phyloP scores from a whole-genome alignment of 2,113 vertebrate species.

The Okapia johnstoni region DNA sequence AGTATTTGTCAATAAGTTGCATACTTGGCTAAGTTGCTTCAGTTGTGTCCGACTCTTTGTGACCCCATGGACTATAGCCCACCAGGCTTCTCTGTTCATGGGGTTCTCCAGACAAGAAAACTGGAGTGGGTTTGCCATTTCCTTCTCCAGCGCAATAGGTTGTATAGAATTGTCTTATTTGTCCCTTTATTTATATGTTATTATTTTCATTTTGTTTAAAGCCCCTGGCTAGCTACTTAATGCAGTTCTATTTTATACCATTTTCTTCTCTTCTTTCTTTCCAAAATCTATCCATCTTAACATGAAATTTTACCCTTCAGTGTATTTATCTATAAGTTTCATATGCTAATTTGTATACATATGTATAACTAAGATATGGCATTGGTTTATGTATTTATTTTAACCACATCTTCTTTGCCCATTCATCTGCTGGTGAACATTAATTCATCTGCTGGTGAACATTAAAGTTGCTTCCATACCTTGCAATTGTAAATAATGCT shows the following conservation, averaged over 20 bases:
- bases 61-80: neutral
- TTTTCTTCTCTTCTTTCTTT: neutral
- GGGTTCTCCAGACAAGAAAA: neutral
- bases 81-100: neutral
- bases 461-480: neutral
- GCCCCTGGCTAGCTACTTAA: neutral
- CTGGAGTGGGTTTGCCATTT: neutral
- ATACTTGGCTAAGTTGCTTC: neutral
- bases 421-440: neutral
- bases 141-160: neutral
- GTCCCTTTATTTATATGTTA: neutral
- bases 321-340: neutral
- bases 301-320: neutral
- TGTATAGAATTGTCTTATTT: neutral
- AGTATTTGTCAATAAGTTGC: neutral
- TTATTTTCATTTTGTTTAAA: neutral
- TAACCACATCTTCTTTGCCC: neutral
- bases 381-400: neutral
- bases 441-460: neutral
- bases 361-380: neutral
- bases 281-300: neutral
- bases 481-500: neutral
- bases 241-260: neutral
- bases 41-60: neutral
- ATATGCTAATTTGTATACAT: neutral